Percentiles rank a stretch among this genome's conserved stretches.
These are phyloP conservation scores for Cyprinodon tularosa DNA, from an alignment of 2,113 vertebrate genomes.

Conservation along the genomic window DNA sequence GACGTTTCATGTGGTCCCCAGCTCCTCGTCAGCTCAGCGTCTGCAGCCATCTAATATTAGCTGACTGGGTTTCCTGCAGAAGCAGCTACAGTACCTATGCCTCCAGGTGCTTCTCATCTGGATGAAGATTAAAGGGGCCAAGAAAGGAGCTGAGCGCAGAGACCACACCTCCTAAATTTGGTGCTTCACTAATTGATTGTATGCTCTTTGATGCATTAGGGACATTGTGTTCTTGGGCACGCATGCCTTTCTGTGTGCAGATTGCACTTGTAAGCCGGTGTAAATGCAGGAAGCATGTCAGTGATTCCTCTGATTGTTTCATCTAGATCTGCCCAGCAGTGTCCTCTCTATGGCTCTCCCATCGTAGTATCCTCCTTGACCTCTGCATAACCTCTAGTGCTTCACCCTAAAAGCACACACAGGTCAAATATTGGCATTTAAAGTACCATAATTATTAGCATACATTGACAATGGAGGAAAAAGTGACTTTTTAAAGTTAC, in stretches of 20 bases:
- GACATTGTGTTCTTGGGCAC: neutral
- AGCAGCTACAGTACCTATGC: constrained; percentile 21
- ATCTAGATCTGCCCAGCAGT: neutral
- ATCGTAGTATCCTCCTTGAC: neutral
- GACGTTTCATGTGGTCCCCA: constrained; percentile 49
- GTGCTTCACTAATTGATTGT: constrained; percentile 14
- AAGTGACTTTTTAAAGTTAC: neutral
- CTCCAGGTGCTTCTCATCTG: constrained; percentile 27
- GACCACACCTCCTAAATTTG: constrained; percentile 6
- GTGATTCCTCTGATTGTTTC: constrained; percentile 1
- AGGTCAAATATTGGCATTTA: neutral
- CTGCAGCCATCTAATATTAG: constrained; percentile 64
- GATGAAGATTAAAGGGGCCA: constrained; percentile 44
- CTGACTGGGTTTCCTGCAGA: constrained; percentile 25
- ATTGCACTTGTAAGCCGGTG: neutral
- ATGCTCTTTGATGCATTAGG: constrained; percentile 45
- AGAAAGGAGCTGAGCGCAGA: constrained; percentile 7
- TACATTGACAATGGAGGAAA: neutral
- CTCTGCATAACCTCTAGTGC: neutral
- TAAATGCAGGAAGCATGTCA: neutral
- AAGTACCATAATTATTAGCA: neutral
- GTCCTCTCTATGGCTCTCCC: constrained; percentile 17
- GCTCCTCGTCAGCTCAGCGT: constrained; percentile 33
- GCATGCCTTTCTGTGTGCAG: constrained; percentile 10
- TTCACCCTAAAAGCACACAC: neutral